A percentile compares a stretch with the other conserved stretches of the same genome.
phyloP scores from a whole-genome alignment of 2,888 invertebrate genomes.

The Chesias legatella region DNA sequence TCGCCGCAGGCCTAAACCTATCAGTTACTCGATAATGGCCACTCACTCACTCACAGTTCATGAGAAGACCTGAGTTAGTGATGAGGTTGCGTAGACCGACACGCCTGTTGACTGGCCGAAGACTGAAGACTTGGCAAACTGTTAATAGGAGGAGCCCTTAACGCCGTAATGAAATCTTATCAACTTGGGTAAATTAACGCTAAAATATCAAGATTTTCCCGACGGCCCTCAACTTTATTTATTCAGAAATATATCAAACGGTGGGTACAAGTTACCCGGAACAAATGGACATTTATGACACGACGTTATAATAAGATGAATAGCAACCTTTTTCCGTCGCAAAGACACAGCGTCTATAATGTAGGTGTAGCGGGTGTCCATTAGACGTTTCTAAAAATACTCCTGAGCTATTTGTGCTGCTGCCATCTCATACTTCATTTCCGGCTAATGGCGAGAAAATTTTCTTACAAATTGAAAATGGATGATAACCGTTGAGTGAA shows the following conservation, averaged over 20 bases:
- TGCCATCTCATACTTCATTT: background rate
- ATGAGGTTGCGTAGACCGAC: no score
- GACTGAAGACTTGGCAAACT: no score
- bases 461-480: constrained; percentile 6
- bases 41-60: no score
- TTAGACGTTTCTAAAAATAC: constrained; percentile 1
- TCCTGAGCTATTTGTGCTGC: constrained; percentile 1
- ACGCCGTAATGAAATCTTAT: no score
- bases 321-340: constrained; percentile 6
- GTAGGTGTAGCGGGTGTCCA: background rate
- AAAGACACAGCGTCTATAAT: background rate
- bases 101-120: no score
- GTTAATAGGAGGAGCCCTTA: no score
- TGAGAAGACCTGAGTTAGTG: no score
- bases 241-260: background rate
- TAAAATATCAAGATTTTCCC: no score
- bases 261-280: constrained; percentile 1
- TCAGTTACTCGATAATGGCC: no score
- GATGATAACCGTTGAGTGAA: background rate
- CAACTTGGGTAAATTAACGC: no score
- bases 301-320: constrained; percentile 9
- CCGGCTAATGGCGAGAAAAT: background rate
- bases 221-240: no score
- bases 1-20: no score
- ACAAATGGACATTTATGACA: constrained; percentile 8